Evolutionary conservation across 2,113 vertebrate species (phyloP).

Genomic region (Pygoscelis adeliae): DNA sequence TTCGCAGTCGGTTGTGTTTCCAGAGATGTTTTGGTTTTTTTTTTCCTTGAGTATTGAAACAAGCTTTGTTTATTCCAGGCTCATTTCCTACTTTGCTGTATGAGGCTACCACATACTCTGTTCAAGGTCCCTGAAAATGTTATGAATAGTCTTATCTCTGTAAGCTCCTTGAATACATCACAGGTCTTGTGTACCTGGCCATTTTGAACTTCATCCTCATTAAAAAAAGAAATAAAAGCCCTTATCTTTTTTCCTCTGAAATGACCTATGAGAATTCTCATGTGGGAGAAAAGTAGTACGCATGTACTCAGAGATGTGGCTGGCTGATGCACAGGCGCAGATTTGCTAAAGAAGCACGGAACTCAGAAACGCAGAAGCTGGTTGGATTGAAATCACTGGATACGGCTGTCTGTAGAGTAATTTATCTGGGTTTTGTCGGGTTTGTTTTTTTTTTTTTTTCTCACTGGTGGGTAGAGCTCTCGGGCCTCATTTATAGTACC

Average conservation of each 20-base stretch:
- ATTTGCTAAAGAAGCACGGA: neutral
- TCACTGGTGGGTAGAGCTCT: neutral
- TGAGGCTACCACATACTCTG: neutral
- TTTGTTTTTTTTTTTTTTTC: neutral
- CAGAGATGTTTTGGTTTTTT: neutral
- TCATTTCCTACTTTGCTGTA: neutral
- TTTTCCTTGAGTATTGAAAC: neutral
- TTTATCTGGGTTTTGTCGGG: neutral
- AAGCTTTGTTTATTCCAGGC: neutral
- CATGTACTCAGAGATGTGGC: accelerated
- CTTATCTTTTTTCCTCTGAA: neutral
- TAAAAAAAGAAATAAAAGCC: neutral
- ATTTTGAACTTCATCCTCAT: neutral
- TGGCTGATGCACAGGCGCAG: neutral
- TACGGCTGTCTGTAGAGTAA: neutral
- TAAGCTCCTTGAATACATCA: neutral
- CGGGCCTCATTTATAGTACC: neutral
- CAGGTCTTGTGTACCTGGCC: neutral
- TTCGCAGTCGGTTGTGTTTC: neutral
- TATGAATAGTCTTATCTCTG: neutral
- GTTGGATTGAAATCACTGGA: neutral
- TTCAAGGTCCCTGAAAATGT: neutral
- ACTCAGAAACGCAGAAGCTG: neutral
- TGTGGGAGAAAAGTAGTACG: neutral
- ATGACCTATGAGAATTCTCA: neutral